Evolutionary conservation across 2,113 vertebrate species (phyloP), one percentile per base, ranked within the genome.

Genomic region (Zeus faber): DNA sequence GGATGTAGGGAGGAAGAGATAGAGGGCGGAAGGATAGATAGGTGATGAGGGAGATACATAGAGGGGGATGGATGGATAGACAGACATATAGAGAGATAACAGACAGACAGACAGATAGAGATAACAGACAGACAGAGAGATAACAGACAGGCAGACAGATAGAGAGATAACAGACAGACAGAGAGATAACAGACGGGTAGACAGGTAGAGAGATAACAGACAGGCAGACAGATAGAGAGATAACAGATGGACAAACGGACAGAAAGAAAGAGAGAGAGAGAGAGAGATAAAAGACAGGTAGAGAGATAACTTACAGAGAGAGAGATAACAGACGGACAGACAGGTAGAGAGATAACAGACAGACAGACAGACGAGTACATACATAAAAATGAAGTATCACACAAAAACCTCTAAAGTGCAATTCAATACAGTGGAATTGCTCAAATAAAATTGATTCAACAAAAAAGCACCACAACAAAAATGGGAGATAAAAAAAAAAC

Each of bases 301-400:
- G 1, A 1, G 33, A 35, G 2, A 33, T 33, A 33, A 11, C 8
- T 29, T 29, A 33, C 13, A 35, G 1, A 1, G 33, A 35, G 2
- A 37, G 33, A 37, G 6, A n/a, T n/a, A n/a, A n/a, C n/a, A n/a
- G n/a, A n/a, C n/a, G n/a, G 11, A 14, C n/a, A n/a, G n/a, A n/a
- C n/a, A n/a, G n/a, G n/a, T n/a, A n/a, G 13, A 37, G 33, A 37
- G 6, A 37, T 22, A 18, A 41, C 40, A 2, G 40, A 17, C 16
- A 20, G 40, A 17, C 8, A 41, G 26, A 14, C 49, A 54, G 54
- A 62, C 46, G 57, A 24, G 13, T 13, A 33, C 47, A 62, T 27
- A 41, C 54, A 47, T 21, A 13, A 17, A 31, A 20, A 31, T 22
- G 29, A 61, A 56, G 14, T 47, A 35, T 18, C 24, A 3, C 9